A percentile compares a stretch with the other conserved stretches of the same genome.
Evolutionary conservation across 2,888 invertebrate species (phyloP).

Genomic region (Thecocarcelia acutangulata): DNA sequence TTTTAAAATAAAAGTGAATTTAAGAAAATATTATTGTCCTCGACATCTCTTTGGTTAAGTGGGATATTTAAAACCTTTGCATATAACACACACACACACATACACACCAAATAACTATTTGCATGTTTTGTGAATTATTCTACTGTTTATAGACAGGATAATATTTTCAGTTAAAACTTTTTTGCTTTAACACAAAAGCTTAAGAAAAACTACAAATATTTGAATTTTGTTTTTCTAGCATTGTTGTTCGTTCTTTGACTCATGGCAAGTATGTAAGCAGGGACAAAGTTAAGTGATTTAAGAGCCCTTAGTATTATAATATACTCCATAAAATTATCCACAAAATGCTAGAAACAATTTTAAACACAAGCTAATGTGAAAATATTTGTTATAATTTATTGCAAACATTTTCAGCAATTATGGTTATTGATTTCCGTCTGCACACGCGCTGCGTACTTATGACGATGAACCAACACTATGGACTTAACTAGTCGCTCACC

Average conservation of each 20-base stretch:
- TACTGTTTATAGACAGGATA: conserved; percentile 62
- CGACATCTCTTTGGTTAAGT: too few relatives aligned
- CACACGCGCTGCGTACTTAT: too few relatives aligned
- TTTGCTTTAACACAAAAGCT: conserved; percentile 46
- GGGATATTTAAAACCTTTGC: background rate
- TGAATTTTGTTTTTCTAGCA: conserved; percentile 25
- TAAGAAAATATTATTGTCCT: too few relatives aligned
- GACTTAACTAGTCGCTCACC: too few relatives aligned
- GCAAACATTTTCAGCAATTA: too few relatives aligned
- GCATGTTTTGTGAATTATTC: conserved; percentile 32
- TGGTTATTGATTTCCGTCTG: too few relatives aligned
- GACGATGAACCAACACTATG: too few relatives aligned
- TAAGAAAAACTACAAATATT: conserved; percentile 60
- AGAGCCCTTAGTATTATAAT: conserved; percentile 34
- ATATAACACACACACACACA: background rate
- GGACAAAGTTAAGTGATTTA: conserved; percentile 40
- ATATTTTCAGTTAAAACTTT: conserved; percentile 49
- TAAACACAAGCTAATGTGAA: too few relatives aligned
- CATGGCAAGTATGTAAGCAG: conserved; percentile 38
- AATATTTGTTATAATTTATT: too few relatives aligned
- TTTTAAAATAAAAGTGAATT: too few relatives aligned
- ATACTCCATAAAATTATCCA: background rate
- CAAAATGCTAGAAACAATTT: background rate
- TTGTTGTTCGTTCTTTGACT: conserved; percentile 56
- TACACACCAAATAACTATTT: background rate